Base-by-base conservation (phyloP, 2,797 vertebrate species). In the Danio tinwini region DNA sequence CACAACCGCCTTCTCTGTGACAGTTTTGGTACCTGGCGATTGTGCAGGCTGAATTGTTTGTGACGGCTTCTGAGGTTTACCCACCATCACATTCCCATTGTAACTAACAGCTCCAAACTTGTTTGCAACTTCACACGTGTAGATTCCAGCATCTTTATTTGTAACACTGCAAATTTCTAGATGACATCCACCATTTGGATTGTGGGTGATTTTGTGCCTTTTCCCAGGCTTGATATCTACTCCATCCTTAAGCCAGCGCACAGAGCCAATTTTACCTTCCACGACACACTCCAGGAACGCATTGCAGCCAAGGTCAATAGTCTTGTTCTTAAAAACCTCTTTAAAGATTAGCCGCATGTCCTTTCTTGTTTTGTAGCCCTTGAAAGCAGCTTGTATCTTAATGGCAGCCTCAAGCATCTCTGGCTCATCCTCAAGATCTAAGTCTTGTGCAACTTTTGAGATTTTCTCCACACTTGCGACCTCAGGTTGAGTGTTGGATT, bases 361-460 rank as follows among this genome's bases (percentile, higher is more conserved):
- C 85, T 94, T 98, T 50, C 96, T 93, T 13, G 94, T 90, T 90
- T 96, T 97, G 85, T 95, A 98, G 63, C 96, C 96, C 86, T 98
- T 98, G 85, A 98, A 98, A 5, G 96, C 96, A 0, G 96, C 96
- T 88, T 98, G 97, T 84, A 98, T 98, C 89, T 96, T 98, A 78
- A 97, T 90, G 0, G 96, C 97, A 0, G 96, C 96, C 40, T 95
- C 94, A 77, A 91, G 90, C 81, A 95, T 88, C 88, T 97, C 90
- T 19, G 94, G 91, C 63, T 96, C 94, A 5, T 96, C 94, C 29
- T 94, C 93, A 16, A 67, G 6, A 50, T 62, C 81, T 53, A 88
- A 50, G n/a, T 91, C 88, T 6, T 74, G 29, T 68, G 80, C 74
- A 19, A 10, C 14, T 45, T 40, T 55, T 37, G 45, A 37, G 52